A percentile compares a stretch with the other conserved stretches of the same genome.
phyloP scores from a whole-genome alignment of 2,113 vertebrate genomes.

The Illadopsis cleaveri region DNA sequence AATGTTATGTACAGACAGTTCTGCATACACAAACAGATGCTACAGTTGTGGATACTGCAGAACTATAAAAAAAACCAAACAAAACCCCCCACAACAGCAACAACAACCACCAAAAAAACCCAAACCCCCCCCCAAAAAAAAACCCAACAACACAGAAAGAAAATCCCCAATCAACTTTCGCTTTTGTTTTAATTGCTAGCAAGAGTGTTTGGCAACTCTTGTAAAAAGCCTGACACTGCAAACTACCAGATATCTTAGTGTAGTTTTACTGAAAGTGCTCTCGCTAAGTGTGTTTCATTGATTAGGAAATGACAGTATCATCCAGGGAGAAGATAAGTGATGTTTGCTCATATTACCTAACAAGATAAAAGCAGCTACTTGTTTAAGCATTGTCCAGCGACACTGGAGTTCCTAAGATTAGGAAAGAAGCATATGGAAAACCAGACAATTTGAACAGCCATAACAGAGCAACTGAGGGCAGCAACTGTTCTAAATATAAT shows the following conservation, averaged over 20 bases:
- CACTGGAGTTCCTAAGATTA: neutral
- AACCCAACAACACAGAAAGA: too few species aligned
- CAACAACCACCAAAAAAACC: too few species aligned
- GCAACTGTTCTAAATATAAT: neutral
- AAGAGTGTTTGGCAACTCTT: neutral
- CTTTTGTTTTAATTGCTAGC: neutral
- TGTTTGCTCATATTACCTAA: neutral
- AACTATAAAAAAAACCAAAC: neutral
- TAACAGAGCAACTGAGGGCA: neutral
- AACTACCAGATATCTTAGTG: neutral
- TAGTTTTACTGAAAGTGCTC: neutral
- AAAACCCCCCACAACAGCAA: too few species aligned
- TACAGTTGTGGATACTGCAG: neutral
- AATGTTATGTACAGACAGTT: neutral
- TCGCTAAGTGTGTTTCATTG: neutral
- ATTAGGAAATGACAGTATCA: constrained; percentile 10
- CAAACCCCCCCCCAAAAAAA: too few species aligned
- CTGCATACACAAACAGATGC: neutral
- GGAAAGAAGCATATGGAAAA: neutral
- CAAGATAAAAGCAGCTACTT: neutral
- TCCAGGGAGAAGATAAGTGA: constrained; percentile 2
- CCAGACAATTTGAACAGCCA: neutral
- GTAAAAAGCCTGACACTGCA: neutral
- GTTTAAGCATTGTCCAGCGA: constrained; percentile 6
- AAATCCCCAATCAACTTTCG: neutral